Evolutionary conservation across 1,140 invertebrate genomes (phyloP).

Genomic region (Calycopis cecrops): DNA sequence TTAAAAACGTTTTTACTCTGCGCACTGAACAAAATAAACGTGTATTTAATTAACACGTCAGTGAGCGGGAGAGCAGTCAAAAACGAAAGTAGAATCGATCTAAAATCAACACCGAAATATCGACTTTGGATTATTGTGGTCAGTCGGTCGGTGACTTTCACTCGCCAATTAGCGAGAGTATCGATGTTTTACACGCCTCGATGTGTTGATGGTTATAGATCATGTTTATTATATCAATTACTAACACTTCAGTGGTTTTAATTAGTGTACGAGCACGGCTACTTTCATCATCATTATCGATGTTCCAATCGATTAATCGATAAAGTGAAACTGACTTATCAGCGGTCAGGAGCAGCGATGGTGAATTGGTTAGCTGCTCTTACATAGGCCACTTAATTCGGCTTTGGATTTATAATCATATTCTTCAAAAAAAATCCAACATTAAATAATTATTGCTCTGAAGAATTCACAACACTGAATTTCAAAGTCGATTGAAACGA

Average conservation of each 20-base stretch:
- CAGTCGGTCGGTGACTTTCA: conserved; percentile 71
- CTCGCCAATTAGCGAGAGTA: conserved; percentile 62
- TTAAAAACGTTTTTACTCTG: conserved; percentile 3
- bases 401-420: too few species aligned
- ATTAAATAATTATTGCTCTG: too few species aligned
- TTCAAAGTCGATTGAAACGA: too few species aligned
- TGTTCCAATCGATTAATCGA: too few species aligned
- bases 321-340: too few species aligned
- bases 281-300: too few species aligned
- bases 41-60: conserved; percentile 34
- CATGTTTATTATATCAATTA: neutral
- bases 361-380: too few species aligned
- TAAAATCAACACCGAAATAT: conserved; percentile 65
- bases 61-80: conserved; percentile 64
- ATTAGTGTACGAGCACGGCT: neutral
- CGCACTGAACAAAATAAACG: conserved; percentile 5
- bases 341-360: too few species aligned
- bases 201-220: conserved; percentile 27
- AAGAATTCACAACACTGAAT: too few species aligned
- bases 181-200: conserved; percentile 48
- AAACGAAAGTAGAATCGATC: conserved; percentile 72
- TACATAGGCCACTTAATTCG: too few species aligned
- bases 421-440: too few species aligned
- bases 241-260: neutral
- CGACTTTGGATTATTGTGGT: conserved; percentile 52